Evolutionary conservation across 1,140 invertebrate species (phyloP), one percentile per base, ranked within the genome.

Genomic region (Eriocheir sinensis): DNA sequence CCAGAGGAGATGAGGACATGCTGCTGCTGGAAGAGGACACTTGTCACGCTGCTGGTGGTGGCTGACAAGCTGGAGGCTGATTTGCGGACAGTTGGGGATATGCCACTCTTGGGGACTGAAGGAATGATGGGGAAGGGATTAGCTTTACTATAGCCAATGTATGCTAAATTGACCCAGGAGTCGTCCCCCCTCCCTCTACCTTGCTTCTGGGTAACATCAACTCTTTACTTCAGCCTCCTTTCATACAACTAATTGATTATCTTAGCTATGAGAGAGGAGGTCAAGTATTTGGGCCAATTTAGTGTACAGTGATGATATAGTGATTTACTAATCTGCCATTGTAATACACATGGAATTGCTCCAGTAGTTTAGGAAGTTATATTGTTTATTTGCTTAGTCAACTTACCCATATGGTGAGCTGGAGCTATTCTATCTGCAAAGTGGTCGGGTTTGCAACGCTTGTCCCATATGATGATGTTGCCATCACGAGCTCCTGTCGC

Each of bases 401-500:
- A 94, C 83, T 80, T 44, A 93, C 95, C 60, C 21, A 44, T 94
- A 30, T 92, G 91, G 79, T 95, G 95, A 15, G 95, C 95, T 44
- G 95, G 89, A 34, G 93, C 81, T 36, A 95, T 95, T n/a, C 93
- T 60, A 91, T 95, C 95, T 36, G 95, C 95, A 21, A 83, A 44
- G 72, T 95, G 85, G 44, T 95, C 91, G 15, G 95, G 95, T 15
- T 92, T 91, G 72, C 95, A 95, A 12, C 95, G 93, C 21, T 97
- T 98, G 96, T 99, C 98, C 98, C 98, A 99, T 15, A 99, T 96
- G 93, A 98, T 97, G 6, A 99, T 98, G 95, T 97, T 98, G 1
- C 98, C 98, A 97, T 99, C 98, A 48, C 98, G 97, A 12, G 98
- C 98, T 27, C 98, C 98, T 9, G 98, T 98, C 9, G 98, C 98